phyloP scores from a whole-genome alignment of 2,888 invertebrate genomes.

The Lithophane semibrunnea region DNA sequence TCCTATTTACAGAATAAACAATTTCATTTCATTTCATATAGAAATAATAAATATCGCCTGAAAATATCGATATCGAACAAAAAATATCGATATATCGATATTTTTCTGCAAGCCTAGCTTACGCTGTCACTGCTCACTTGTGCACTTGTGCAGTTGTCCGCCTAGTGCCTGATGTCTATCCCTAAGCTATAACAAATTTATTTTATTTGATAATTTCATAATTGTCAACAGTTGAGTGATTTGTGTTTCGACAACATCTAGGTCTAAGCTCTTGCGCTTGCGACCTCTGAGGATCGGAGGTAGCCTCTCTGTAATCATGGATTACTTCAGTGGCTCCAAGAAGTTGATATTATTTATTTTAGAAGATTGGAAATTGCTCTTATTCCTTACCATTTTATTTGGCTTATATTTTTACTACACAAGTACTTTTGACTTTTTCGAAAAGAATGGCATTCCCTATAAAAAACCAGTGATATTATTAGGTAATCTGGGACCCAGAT shows the following conservation, averaged over 20 bases:
- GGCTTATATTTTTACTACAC: slow-evolving; percentile 84
- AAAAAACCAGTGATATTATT: slow-evolving; percentile 86
- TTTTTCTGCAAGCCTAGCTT: too few species aligned
- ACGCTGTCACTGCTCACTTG: too few species aligned
- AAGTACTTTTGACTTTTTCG: slow-evolving; percentile 85
- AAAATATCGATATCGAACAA: too few species aligned
- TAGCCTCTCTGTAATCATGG: slow-evolving; percentile 62
- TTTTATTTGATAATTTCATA: not conserved
- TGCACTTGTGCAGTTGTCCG: too few species aligned
- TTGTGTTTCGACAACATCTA: not conserved
- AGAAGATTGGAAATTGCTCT: slow-evolving; percentile 82
- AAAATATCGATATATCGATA: too few species aligned
- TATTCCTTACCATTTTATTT: slow-evolving; percentile 77
- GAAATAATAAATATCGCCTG: too few species aligned
- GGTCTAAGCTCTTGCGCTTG: not conserved
- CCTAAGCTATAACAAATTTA: not conserved
- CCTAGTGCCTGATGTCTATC: not conserved
- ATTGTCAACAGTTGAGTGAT: not conserved
- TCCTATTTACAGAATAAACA: too few species aligned
- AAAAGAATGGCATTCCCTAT: slow-evolving; percentile 84
- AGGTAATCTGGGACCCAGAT: slow-evolving; percentile 86
- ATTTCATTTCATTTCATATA: too few species aligned
- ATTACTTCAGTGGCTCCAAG: slow-evolving; percentile 71
- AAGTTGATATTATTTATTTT: slow-evolving; percentile 73
- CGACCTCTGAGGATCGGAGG: not conserved